phyloP scores from a whole-genome alignment of 92 coral and sea anemone genomes.

The Plumapathes pennacea region DNA sequence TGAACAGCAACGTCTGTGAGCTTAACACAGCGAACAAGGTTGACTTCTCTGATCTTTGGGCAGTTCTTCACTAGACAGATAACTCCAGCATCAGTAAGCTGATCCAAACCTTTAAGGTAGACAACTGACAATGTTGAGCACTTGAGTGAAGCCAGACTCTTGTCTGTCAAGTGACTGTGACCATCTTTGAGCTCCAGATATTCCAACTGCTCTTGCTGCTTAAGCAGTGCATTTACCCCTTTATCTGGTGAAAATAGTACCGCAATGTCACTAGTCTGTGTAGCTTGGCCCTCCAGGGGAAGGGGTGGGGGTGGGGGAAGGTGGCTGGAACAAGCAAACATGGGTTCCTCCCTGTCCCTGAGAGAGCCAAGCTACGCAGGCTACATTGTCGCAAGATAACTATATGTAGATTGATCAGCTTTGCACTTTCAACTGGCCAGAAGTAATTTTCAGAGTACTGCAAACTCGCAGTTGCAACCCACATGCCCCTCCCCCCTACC shows the following conservation, averaged over 20 bases:
- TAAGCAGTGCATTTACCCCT: slow-evolving; percentile 58
- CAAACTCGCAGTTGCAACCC: too few species aligned
- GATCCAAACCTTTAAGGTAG: slow-evolving; percentile 51
- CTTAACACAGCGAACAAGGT: slow-evolving; percentile 53
- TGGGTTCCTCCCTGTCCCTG: too few species aligned
- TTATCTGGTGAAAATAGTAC: slow-evolving; percentile 62
- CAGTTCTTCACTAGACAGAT: slow-evolving; percentile 65
- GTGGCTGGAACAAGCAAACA: too few species aligned
- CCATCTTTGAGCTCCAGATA: slow-evolving; percentile 40
- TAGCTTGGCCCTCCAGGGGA: too few species aligned
- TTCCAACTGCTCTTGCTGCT: slow-evolving; percentile 55
- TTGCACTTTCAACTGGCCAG: too few species aligned
- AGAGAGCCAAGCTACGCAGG: too few species aligned
- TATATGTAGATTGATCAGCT: too few species aligned
- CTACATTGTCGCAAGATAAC: too few species aligned
- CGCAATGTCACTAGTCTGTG: too few species aligned
- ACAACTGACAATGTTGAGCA: slow-evolving; percentile 48
- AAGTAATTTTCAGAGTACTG: too few species aligned
- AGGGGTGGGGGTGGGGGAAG: too few species aligned
- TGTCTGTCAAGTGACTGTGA: slow-evolving; percentile 45
- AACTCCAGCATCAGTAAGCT: slow-evolving; percentile 45
- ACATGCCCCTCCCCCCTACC: too few species aligned
- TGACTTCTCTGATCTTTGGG: slow-evolving; percentile 57
- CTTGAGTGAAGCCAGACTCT: slow-evolving; percentile 34
- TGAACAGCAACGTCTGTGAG: slow-evolving; percentile 59